Conservation (phyloP, 1,140 invertebrate species). For the Delia radicum region DNA sequence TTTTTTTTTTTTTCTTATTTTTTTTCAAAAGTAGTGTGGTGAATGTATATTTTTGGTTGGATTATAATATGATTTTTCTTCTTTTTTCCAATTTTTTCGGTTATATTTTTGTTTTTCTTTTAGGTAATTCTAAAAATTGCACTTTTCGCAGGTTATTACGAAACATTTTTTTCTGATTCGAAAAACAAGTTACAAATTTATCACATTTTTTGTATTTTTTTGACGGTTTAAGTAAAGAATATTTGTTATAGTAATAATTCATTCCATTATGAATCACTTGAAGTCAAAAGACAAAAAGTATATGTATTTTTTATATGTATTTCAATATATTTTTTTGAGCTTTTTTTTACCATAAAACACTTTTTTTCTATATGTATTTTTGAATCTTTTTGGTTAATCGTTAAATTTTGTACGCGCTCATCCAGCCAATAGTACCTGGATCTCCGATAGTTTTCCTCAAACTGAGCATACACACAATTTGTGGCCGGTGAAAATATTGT, state of each 20-base stretch:
- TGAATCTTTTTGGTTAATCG: conserved; percentile 1
- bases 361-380: background rate
- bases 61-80: conserved; percentile 25
- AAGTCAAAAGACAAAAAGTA: no score
- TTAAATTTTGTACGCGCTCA: conserved; percentile 37
- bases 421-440: conserved; percentile 53
- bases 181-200: no score
- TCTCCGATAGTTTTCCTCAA: conserved; percentile 55
- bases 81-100: background rate
- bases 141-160: conserved; percentile 27
- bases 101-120: conserved; percentile 26
- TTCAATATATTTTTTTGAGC: background rate
- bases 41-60: conserved; percentile 25
- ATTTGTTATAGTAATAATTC: background rate
- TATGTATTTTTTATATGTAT: background rate
- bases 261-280: background rate
- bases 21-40: background rate
- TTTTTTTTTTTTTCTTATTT: background rate
- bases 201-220: background rate
- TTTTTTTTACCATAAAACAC: background rate
- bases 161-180: conserved; percentile 28
- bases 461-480: conserved; percentile 20
- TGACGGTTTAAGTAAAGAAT: background rate
- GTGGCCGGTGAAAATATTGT: conserved; percentile 18
- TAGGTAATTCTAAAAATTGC: conserved; percentile 29